phyloP scores from a whole-genome alignment of 1,140 invertebrate genomes.

The Ctenoplectra terminalis region DNA sequence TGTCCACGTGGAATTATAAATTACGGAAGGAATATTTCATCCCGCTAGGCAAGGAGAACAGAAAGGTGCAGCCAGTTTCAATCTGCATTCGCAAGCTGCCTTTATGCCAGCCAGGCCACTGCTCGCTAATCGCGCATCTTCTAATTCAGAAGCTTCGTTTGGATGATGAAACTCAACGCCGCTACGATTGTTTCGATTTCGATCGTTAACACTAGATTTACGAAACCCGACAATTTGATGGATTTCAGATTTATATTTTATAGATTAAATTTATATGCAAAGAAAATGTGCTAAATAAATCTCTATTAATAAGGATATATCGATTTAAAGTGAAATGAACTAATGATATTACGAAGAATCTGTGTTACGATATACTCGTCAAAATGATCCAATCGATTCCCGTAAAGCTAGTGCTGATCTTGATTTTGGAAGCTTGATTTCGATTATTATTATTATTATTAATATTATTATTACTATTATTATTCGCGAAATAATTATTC shows the following conservation, averaged over 20 bases:
- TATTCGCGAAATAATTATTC: background rate
- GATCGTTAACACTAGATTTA: background rate
- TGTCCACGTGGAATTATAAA: constrained; percentile 50
- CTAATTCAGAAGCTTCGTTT: constrained; percentile 46
- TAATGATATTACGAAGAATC: no score
- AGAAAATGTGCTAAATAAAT: no score
- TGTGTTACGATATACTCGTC: no score
- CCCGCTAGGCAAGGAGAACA: constrained; percentile 21
- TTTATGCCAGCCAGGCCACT: background rate
- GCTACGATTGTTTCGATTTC: background rate
- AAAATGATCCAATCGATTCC: no score
- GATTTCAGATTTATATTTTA: no score
- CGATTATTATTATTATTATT: background rate
- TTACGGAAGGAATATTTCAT: constrained; percentile 43
- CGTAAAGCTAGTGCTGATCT: no score
- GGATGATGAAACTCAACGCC: constrained; percentile 19
- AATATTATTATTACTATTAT: background rate
- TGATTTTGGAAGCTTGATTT: background rate
- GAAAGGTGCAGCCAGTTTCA: constrained; percentile 3
- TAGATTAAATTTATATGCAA: no score
- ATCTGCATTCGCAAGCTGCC: constrained; percentile 36
- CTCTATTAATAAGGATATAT: no score
- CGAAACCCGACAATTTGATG: no score
- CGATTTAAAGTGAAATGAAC: no score
- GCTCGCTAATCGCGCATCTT: constrained; percentile 51